Evolutionary conservation across 2,113 vertebrate species (phyloP), one percentile per base, ranked within the genome.

Genomic region (Hippoglossus stenolepis): DNA sequence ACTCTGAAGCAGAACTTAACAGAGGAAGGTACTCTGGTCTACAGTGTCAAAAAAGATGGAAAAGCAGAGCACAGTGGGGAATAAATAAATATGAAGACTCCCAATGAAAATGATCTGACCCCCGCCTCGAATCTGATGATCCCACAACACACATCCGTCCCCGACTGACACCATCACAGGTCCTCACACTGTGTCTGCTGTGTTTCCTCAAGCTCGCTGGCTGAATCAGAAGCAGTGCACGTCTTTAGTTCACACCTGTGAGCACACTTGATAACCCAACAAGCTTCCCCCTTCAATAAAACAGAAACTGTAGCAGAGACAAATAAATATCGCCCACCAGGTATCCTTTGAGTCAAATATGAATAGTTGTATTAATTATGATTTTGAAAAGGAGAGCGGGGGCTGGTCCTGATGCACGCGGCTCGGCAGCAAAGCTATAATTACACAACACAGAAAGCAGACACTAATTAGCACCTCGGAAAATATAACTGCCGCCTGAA

Each of bases 391-490:
- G 51, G 58, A 49, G 49, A 75, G 77, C 49, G 3, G 73, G 78
- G 58, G 70, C 63, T 75, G 80, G 63, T 83, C 49, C 64, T 72
- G 66, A 65, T 65, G 68, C 28, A 2, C 45, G 2, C 45, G 35
- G 35, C 35, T 38, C 0, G 21, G 80, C 77, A 59, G 54, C 51
- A 58, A 28, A 20, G 77, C 28, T 85, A 56, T 86, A 83, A 80
- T 86, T 85, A 88, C 51, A 54, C 31, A 1, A 56, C 65, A 2
- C 1, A 59, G 47, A 74, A 35, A 70, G 49, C 5, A 3, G 49
- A 28, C 20, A 15, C 73, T 90, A 81, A 90, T 85, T 83, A 88
- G 71, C 84, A 78, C 67, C 73, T 76, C 73, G 43, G 79, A 80
- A 88, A 73, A 80, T 62, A 53, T 53, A 53, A 77, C 49, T 20